Evolutionary conservation across 1,140 invertebrate species (phyloP).

Genomic region (Drosophila truncata): DNA sequence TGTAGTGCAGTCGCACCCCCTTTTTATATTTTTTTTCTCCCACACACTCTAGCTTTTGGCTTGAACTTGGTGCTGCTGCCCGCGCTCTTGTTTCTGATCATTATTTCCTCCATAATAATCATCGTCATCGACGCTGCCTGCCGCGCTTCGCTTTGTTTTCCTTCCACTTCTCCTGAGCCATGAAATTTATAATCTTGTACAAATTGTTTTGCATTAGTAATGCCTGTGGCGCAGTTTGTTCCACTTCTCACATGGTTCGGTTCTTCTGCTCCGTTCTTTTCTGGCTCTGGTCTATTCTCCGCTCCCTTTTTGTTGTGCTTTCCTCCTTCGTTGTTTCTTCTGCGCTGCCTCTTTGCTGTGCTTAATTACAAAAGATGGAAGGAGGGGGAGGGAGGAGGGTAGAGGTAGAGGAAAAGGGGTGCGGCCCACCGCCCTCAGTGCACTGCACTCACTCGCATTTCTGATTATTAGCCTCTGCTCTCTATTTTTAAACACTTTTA

Average conservation of each 20-base stretch:
- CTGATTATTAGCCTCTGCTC: constrained; percentile 62
- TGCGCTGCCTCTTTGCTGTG: constrained; percentile 24
- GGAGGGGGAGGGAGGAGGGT: no score
- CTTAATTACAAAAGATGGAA: constrained; percentile 48
- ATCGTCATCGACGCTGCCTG: constrained; percentile 27
- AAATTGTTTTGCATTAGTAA: constrained; percentile 74
- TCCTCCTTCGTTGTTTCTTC: background rate
- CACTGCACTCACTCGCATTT: constrained; percentile 59
- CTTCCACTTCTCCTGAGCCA: constrained; percentile 52
- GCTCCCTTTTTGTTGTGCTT: constrained; percentile 28
- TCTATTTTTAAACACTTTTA: constrained; percentile 76
- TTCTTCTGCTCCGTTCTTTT: constrained; percentile 20
- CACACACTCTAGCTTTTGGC: constrained; percentile 26
- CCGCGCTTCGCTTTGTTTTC: constrained; percentile 43
- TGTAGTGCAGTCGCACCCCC: constrained; percentile 2
- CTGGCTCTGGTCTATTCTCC: constrained; percentile 9
- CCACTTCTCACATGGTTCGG: constrained; percentile 51
- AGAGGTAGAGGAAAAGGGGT: constrained; percentile 6
- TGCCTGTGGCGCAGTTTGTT: constrained; percentile 67
- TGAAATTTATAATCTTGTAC: constrained; percentile 75
- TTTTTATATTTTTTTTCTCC: constrained; percentile 16
- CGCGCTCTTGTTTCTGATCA: constrained; percentile 46
- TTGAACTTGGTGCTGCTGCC: constrained; percentile 50
- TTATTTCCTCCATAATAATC: constrained; percentile 36
- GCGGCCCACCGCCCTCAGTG: constrained; percentile 47